phyloP scores from a whole-genome alignment of 2,113 vertebrate genomes.

The Gambusia affinis region DNA sequence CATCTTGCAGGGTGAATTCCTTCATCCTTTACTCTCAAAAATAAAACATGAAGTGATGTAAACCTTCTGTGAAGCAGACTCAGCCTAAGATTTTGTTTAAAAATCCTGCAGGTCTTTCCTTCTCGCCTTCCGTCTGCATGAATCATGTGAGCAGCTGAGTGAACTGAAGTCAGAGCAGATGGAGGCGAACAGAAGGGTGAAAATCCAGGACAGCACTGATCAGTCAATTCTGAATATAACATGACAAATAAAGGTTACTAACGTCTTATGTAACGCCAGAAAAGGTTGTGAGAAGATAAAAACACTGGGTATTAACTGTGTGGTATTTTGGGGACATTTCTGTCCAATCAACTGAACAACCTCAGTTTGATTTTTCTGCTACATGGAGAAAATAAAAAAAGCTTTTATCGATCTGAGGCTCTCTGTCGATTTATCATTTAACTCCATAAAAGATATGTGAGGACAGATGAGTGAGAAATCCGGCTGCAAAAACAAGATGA shows the following conservation, averaged over 20 bases:
- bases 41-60: not conserved
- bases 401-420: conserved; percentile 27
- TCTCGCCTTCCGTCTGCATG: not conserved
- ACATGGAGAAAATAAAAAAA: not conserved
- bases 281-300: not conserved
- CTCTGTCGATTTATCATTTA: conserved; percentile 7
- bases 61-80: too few relatives aligned
- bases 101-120: too few relatives aligned
- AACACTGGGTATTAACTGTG: not conserved
- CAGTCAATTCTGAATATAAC: not conserved
- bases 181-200: not conserved
- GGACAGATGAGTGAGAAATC: not conserved
- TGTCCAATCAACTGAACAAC: not conserved
- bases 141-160: not conserved
- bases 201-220: not conserved
- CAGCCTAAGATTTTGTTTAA: too few relatives aligned
- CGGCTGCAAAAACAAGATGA: not conserved
- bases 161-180: conserved; percentile 4
- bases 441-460: not conserved
- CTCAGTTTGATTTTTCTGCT: conserved; percentile 7
- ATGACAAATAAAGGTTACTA: conserved; percentile 3
- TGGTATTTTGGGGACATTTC: not conserved
- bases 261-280: not conserved
- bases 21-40: not conserved
- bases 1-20: not conserved